These are phyloP conservation scores for Conchocele bisecta DNA, from an alignment of 2,888 invertebrate species.

Conservation along the genomic window DNA sequence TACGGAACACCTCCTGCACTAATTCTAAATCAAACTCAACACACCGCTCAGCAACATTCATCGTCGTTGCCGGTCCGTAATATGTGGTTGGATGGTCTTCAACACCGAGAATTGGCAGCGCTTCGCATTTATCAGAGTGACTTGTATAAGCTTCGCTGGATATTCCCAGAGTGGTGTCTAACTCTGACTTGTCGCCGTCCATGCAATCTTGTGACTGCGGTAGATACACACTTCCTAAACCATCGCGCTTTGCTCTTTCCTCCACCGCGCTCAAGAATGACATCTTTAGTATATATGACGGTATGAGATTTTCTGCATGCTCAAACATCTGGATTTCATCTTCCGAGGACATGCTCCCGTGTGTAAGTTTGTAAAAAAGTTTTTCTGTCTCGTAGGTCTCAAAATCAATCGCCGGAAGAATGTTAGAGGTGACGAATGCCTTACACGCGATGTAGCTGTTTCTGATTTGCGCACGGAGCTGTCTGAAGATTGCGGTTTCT, in stretches of 20 bases:
- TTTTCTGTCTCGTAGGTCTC: slow-evolving; percentile 23
- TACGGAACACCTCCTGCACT: too few relatives aligned
- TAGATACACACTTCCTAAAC: slow-evolving; percentile 16
- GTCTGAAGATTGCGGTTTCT: slow-evolving; percentile 50
- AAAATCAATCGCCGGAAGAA: slow-evolving; percentile 32
- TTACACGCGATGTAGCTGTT: slow-evolving; percentile 48
- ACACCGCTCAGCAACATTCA: too few relatives aligned
- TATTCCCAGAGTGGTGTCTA: too few relatives aligned
- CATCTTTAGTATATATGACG: slow-evolving; percentile 55
- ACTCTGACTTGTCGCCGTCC: too few relatives aligned
- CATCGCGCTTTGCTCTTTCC: slow-evolving; percentile 14
- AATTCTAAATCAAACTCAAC: too few relatives aligned
- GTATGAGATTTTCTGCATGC: slow-evolving; percentile 23
- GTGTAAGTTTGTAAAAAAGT: not conserved
- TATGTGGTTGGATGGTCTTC: too few relatives aligned
- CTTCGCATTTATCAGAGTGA: too few relatives aligned
- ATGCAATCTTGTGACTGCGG: too few relatives aligned
- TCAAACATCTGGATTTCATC: slow-evolving; percentile 28
- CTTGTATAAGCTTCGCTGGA: too few relatives aligned
- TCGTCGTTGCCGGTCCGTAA: too few relatives aligned
- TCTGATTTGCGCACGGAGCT: slow-evolving; percentile 27
- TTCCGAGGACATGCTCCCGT: slow-evolving; percentile 9
- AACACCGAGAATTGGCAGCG: too few relatives aligned
- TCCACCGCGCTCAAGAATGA: slow-evolving; percentile 39
- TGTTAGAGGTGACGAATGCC: slow-evolving; percentile 14